A percentile compares a stretch with the other conserved stretches of the same genome.
These are phyloP conservation scores for Tetraodon nigroviridis DNA, from an alignment of 2,113 vertebrate genomes.

Conservation along the genomic window DNA sequence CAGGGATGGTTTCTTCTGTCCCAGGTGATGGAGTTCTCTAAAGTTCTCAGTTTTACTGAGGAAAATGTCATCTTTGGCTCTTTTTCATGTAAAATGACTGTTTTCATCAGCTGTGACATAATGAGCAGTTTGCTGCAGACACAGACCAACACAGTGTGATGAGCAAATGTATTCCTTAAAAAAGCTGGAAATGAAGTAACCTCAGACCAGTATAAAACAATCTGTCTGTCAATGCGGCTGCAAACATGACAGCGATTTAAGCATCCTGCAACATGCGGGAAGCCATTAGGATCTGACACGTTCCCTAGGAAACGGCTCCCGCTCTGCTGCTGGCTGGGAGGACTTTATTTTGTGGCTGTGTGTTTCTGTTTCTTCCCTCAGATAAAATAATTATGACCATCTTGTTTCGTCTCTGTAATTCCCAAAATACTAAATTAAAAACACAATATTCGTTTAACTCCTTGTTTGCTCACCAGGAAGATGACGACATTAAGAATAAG, in stretches of 20 bases:
- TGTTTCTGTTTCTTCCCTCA: constrained; percentile 7
- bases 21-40: too few species aligned
- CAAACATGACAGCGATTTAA: constrained; percentile 31
- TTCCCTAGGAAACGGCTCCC: constrained; percentile 55
- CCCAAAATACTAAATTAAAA: neutral
- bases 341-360: constrained; percentile 14
- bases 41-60: too few species aligned
- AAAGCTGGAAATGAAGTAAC: neutral
- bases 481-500: too few species aligned
- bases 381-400: constrained; percentile 16
- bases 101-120: too few species aligned
- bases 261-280: constrained; percentile 40
- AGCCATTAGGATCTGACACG: constrained; percentile 41
- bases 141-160: too few species aligned
- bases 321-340: constrained; percentile 13
- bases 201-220: constrained; percentile 1
- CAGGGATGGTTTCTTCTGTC: too few species aligned
- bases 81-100: too few species aligned
- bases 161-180: neutral
- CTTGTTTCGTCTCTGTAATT: neutral
- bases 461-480: constrained; percentile 12
- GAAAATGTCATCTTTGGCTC: too few species aligned
- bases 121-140: too few species aligned
- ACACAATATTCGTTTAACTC: constrained; percentile 16
- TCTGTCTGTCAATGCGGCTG: constrained; percentile 20